Evolutionary conservation across 2,113 vertebrate species (phyloP), one percentile per base, ranked within the genome.

Genomic region (Andinoacara biseriatus): DNA sequence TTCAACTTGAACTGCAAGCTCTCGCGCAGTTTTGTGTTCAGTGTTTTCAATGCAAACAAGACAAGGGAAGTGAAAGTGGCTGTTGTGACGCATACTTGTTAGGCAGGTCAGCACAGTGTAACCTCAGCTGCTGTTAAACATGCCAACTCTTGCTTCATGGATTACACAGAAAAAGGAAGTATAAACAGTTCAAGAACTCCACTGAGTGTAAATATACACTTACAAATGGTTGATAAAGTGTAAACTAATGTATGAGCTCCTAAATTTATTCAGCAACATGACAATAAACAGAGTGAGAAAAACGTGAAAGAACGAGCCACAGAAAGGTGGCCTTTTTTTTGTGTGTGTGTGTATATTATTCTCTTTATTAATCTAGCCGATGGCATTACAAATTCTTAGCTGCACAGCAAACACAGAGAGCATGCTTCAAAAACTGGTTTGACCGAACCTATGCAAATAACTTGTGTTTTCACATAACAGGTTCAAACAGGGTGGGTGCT

Each of bases 31-130:
- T 46, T 31, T 31, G 1, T 49, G 60, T n/a, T 24, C n/a, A 63
- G 33, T 24, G 67, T 57, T 29, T 35, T 75, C 38, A n/a, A 80
- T 29, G 58, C 57, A 63, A 54, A 80, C 74, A 54, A 60, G 43
- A 78, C 24, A 18, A 65, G 75, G 72, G 89, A 93, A 91, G 90
- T 77, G 81, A 90, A 89, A 94, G 82, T 75, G 57, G 60, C 79
- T 58, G 82, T 52, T 84, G 77, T 83, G 74, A 88, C 10, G 22
- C 61, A 59, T 31, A 7, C 14, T 57, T 58, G 81, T 86, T 40
- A 5, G 67, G 79, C 83, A 83, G 83, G 81, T 86, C 77, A 77
- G 78, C 65, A 35, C 62, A 86, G 74, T 86, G 77, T 60, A 83
- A 86, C 83, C 43, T 74, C 76, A 87, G 65, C 58, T 10, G 8